phyloP scores from a whole-genome alignment of 1,140 invertebrate genomes.

The Anthonomus grandis region DNA sequence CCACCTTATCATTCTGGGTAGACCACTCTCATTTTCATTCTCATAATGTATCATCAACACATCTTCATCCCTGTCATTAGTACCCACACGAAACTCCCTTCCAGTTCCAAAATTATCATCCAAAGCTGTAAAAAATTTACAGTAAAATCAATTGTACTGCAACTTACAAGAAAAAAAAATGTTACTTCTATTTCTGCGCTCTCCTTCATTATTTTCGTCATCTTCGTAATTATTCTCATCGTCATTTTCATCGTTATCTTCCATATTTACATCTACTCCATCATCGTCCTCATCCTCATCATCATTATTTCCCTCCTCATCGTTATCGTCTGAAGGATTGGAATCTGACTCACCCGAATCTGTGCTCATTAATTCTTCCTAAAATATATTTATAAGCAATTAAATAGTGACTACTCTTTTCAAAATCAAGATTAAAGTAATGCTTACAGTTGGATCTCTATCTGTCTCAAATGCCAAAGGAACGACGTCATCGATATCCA shows the following conservation, averaged over 20 bases:
- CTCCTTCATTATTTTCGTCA: conserved; percentile 40
- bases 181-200: conserved; percentile 30
- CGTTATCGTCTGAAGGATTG: conserved; percentile 49
- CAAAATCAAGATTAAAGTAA: neutral
- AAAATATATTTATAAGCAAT: too few relatives aligned
- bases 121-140: conserved; percentile 35
- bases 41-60: conserved; percentile 63
- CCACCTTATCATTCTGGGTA: conserved; percentile 54
- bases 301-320: conserved; percentile 55
- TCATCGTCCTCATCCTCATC: conserved; percentile 58
- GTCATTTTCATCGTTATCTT: conserved; percentile 53
- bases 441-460: conserved; percentile 42
- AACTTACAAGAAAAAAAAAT: too few relatives aligned
- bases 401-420: too few relatives aligned
- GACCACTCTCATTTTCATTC: conserved; percentile 47
- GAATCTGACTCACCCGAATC: conserved; percentile 54
- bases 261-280: conserved; percentile 57
- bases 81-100: conserved; percentile 35
- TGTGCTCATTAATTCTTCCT: conserved; percentile 59
- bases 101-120: conserved; percentile 3
- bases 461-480: conserved; percentile 42
- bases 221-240: conserved; percentile 49
- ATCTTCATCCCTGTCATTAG: conserved; percentile 57
- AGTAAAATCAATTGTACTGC: too few relatives aligned
- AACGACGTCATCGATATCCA: conserved; percentile 47